These are phyloP conservation scores for Heliconius himera DNA, from an alignment of 1,140 invertebrate genomes.

Conservation along the genomic window DNA sequence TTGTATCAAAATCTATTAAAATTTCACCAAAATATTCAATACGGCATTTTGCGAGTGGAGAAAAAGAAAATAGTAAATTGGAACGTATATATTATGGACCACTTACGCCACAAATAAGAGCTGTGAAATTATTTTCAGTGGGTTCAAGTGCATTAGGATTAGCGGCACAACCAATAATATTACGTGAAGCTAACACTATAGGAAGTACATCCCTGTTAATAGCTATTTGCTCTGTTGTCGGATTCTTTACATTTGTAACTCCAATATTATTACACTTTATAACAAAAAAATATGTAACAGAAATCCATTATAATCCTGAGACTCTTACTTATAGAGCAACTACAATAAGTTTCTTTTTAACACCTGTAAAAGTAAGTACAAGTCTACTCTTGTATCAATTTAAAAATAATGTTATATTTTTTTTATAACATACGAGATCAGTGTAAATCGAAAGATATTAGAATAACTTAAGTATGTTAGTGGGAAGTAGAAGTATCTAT, in stretches of 20 bases:
- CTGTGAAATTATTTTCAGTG: slow-evolving; percentile 91
- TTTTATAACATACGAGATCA: background rate
- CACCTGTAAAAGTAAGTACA: slow-evolving; percentile 83
- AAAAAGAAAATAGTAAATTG: slow-evolving; percentile 52
- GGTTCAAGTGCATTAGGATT: slow-evolving; percentile 87
- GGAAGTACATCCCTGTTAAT: slow-evolving; percentile 82
- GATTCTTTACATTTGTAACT: slow-evolving; percentile 91
- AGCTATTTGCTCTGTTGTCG: slow-evolving; percentile 85
- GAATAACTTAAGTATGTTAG: too few species aligned
- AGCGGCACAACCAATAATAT: slow-evolving; percentile 87
- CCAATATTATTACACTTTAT: slow-evolving; percentile 91
- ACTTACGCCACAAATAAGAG: slow-evolving; percentile 85
- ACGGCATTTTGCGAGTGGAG: slow-evolving; percentile 53
- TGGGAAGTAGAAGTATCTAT: too few species aligned
- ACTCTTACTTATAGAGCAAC: slow-evolving; percentile 87
- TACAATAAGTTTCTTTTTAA: slow-evolving; percentile 86
- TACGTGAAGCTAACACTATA: slow-evolving; percentile 83
- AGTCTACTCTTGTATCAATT: background rate
- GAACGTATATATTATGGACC: slow-evolving; percentile 82
- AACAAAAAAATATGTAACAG: slow-evolving; percentile 92
- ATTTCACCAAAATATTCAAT: slow-evolving; percentile 23
- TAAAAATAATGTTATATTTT: background rate
- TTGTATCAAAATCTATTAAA: slow-evolving; percentile 21
- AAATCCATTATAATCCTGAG: slow-evolving; percentile 86
- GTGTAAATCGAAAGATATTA: too few species aligned